A percentile compares a stretch with the other conserved stretches of the same genome.
These are phyloP conservation scores for Balearica regulorum DNA, from an alignment of 2,797 vertebrate genomes.

Conservation along the genomic window DNA sequence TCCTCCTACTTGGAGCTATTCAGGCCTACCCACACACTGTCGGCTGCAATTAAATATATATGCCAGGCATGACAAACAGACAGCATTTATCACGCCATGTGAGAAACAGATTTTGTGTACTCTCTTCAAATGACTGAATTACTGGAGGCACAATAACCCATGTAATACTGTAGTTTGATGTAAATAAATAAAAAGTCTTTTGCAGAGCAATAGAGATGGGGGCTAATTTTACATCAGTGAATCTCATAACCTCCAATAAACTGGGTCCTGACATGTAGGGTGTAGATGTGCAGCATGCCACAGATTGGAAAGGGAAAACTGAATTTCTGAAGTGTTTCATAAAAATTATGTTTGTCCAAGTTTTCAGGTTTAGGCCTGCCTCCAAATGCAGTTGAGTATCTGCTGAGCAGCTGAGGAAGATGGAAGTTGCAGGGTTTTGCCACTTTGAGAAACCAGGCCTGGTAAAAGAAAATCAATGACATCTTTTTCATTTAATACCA, in stretches of 20 bases:
- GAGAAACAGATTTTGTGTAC: constrained; percentile 9
- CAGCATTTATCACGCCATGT: background rate
- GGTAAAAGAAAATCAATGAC: background rate
- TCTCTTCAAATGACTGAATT: background rate
- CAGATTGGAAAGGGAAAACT: background rate
- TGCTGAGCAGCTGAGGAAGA: background rate
- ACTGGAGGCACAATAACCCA: background rate
- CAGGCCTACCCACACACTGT: background rate
- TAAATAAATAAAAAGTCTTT: background rate
- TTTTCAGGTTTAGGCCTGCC: background rate
- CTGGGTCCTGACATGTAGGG: background rate
- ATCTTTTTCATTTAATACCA: background rate
- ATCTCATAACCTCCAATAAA: background rate
- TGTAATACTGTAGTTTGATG: background rate
- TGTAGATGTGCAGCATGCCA: background rate
- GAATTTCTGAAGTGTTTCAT: background rate
- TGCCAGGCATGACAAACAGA: background rate
- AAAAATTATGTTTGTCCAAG: background rate
- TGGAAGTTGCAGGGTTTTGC: background rate
- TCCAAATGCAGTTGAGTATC: background rate
- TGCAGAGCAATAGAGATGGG: background rate
- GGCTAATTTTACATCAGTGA: background rate
- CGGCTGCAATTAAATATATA: background rate
- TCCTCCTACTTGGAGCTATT: background rate
- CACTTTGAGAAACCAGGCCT: background rate